Percentiles rank a stretch among this genome's conserved stretches.
These are phyloP conservation scores for Eleutherodactylus coqui DNA, from an alignment of 2,797 vertebrate species.

Conservation along the genomic window DNA sequence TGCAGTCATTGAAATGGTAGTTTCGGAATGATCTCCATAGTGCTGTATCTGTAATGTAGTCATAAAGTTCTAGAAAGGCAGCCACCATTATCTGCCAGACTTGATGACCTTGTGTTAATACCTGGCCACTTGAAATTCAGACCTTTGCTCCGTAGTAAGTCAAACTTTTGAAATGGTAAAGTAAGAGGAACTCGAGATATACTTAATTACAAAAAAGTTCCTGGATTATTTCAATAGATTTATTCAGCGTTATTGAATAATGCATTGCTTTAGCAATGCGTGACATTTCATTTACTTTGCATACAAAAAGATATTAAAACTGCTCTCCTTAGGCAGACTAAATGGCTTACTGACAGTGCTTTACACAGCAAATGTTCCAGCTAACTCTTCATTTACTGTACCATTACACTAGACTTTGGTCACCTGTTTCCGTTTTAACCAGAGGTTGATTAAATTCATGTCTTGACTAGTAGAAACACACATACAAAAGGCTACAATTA, in stretches of 20 bases:
- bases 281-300: conserved; percentile 66
- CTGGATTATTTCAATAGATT: conserved; percentile 69
- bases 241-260: conserved; percentile 69
- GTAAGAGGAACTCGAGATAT: conserved; percentile 67
- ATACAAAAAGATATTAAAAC: conserved; percentile 71
- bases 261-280: conserved; percentile 66
- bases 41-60: conserved; percentile 17
- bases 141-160: conserved; percentile 60
- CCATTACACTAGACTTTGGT: conserved; percentile 71
- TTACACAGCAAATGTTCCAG: conserved; percentile 69
- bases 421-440: conserved; percentile 73
- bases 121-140: conserved; percentile 39
- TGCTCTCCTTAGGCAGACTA: conserved; percentile 67
- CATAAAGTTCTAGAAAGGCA: conserved; percentile 38
- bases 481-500: background rate
- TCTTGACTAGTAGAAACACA: conserved; percentile 64
- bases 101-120: conserved; percentile 52
- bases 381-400: conserved; percentile 71
- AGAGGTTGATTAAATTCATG: conserved; percentile 80
- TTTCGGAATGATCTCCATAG: conserved; percentile 29
- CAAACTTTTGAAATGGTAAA: conserved; percentile 66
- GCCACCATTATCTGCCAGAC: conserved; percentile 9
- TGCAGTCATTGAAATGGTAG: conserved; percentile 19
- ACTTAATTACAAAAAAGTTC: conserved; percentile 69
- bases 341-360: conserved; percentile 69